phyloP scores from a whole-genome alignment of 2,113 vertebrate species.

The Acanthisitta chloris region DNA sequence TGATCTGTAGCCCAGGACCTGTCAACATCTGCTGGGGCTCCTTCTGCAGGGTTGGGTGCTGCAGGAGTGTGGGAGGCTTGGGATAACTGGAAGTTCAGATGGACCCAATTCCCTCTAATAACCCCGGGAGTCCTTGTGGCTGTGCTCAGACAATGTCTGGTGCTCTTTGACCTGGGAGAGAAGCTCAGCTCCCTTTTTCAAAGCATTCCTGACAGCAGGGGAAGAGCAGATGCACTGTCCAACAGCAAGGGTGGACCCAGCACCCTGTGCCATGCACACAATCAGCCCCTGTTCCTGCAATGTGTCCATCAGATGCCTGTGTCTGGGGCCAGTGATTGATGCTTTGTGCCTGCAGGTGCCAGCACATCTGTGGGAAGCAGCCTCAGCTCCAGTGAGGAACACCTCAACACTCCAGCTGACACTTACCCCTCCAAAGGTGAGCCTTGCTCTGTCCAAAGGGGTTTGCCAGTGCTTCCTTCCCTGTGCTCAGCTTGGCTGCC shows the following conservation, averaged over 20 bases:
- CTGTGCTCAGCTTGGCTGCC: neutral
- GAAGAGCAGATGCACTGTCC: neutral
- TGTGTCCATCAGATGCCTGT: neutral
- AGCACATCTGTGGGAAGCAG: conserved; percentile 36
- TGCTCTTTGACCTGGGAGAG: neutral
- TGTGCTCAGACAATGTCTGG: neutral
- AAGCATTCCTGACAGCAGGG: neutral
- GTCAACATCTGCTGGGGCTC: neutral
- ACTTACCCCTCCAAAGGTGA: conserved; percentile 18
- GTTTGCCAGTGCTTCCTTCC: neutral
- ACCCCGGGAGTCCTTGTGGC: neutral
- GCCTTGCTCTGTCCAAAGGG: neutral
- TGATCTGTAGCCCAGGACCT: neutral
- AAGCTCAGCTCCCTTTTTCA: neutral
- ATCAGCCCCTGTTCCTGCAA: fast-evolving
- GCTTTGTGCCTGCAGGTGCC: neutral
- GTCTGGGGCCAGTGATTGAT: neutral
- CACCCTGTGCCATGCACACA: fast-evolving
- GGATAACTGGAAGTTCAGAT: neutral
- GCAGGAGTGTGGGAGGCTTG: neutral
- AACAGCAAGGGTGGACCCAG: neutral
- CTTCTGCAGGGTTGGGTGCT: neutral
- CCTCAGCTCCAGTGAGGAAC: conserved; percentile 59
- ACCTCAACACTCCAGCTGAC: neutral
- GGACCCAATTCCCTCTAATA: neutral